Base-by-base conservation (phyloP, 2,113 vertebrate species). In the Scartelaos histophorus region DNA sequence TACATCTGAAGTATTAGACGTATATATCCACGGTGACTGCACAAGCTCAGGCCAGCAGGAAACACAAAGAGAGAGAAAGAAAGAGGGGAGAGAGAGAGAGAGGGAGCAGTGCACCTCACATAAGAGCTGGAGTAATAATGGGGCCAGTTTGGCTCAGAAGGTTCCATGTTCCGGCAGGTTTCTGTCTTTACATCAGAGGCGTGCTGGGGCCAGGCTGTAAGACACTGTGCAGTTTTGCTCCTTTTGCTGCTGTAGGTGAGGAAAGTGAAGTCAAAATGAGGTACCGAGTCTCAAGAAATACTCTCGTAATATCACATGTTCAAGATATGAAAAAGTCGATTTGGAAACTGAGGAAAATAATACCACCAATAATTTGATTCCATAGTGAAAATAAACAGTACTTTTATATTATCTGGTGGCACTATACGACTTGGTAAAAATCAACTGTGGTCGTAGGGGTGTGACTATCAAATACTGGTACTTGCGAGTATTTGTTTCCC, bases 1-100 rank as follows among this genome's bases (percentile, higher is more conserved):
- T 9, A 79, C 74, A 79, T 76, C 61, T 57, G 12, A 43, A 67
- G 24, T 13, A 34, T 46, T 35, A n/a, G n/a, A 61, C 13, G 29
- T 29, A 29, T 29, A 16, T 34, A 24, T n/a, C n/a, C 5, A 17
- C 7, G 16, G 16, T 62, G 60, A 17, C 7, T 62, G 25, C 16
- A 3, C 25, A 5, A 35, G 60, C 60, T 38, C 2, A 64, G 61
- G 9, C 61, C 24, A 6, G 13, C 57, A 61, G 21, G 22, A 58
- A 5, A 58, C 56, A n/a, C 29, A 29, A 29, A 29, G 29, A 29
- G 29, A 29, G 29, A 29, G 29, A 29, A 4, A 2, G 29, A 29
- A 4, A 29, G 29, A 29, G n/a, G 29, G 4, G 29, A 29, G 29
- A 2, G 29, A 29, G 29, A 9, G 53, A 58, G 22, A 15, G 24